Evolutionary conservation across 2,888 invertebrate species (phyloP), one percentile per base, ranked within the genome.

Genomic region (Zaprionus bogoriensis): DNA sequence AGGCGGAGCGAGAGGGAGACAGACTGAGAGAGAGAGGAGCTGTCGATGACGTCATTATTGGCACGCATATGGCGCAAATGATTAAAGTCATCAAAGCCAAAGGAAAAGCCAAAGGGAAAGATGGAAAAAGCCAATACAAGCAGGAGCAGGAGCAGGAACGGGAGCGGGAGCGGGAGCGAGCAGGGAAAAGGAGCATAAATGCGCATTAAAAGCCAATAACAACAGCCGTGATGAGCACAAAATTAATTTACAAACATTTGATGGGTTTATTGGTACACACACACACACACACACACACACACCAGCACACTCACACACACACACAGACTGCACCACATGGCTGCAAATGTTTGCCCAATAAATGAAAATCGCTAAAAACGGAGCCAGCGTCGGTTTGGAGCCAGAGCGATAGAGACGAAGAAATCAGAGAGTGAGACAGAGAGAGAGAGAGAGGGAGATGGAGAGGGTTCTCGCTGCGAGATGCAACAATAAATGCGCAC

Each of bases 141-240:
- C 32, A 63, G 55, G 19, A 38, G 36, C 38, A 38, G 28, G 7
- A 44, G 55, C 22, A 52, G 28, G 19, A 32, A 30, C 4, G 23
- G 7, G 27, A 57, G 1, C 25, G 63, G 55, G 12, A 30, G 23
- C 30, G 22, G 32, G 9, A 39, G 55, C 12, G 30, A 25, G n/a
- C 20, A 44, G 50, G 55, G 46, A 51, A 50, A 38, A 12, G 54
- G 39, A 52, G 54, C 74, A 63, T 64, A 72, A 84, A 67, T 78
- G 75, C 65, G 78, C 85, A 84, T 79, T 79, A 84, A 79, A 84
- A 75, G 73, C 85, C 85, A 79, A 85, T 85, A 79, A 85, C 79
- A 78, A 85, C 79, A 79, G 67, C 79, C 65, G 74, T 82, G 83
- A 79, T 79, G 78, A 84, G 78, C 85, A 84, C 65, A 85, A 79